Evolutionary conservation across 2,888 invertebrate species (phyloP).

Genomic region (Drosophila testacea): DNA sequence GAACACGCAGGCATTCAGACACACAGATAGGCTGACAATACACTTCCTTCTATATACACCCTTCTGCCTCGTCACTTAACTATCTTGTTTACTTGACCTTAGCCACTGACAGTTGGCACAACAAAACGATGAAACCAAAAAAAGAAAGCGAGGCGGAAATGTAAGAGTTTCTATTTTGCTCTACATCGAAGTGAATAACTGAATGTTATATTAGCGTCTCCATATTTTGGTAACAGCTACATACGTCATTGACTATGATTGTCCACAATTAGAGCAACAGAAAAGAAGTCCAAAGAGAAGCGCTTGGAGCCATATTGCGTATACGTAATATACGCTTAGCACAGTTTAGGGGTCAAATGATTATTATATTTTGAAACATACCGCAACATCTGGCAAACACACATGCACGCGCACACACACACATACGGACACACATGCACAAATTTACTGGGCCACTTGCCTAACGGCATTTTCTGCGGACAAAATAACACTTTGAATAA

Average conservation of each 20-base stretch:
- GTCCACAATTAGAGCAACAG: constrained; percentile 25
- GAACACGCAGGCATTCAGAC: constrained; percentile 42
- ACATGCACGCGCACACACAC: neutral
- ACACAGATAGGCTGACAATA: neutral
- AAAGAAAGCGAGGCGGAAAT: constrained; percentile 21
- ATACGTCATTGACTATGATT: constrained; percentile 51
- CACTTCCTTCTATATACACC: neutral
- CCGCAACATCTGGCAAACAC: constrained; percentile 24
- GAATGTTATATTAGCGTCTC: constrained; percentile 11
- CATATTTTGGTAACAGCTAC: constrained; percentile 12
- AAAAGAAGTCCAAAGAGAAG: neutral
- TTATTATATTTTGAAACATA: constrained; percentile 13
- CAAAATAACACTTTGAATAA: constrained; percentile 19
- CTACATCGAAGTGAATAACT: neutral
- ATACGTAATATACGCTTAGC: constrained; percentile 10
- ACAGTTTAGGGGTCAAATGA: constrained; percentile 8
- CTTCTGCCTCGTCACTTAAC: constrained; percentile 2
- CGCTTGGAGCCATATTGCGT: constrained; percentile 11
- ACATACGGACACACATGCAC: neutral
- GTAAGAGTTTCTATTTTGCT: constrained; percentile 15
- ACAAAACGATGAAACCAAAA: constrained; percentile 5
- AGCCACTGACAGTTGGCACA: constrained; percentile 55
- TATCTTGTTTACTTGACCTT: constrained; percentile 67
- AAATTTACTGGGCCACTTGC: constrained; percentile 15
- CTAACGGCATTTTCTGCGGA: constrained; percentile 7